Evolutionary conservation across 2,797 vertebrate genomes (phyloP).

Genomic region (Poeciliopsis infans): DNA sequence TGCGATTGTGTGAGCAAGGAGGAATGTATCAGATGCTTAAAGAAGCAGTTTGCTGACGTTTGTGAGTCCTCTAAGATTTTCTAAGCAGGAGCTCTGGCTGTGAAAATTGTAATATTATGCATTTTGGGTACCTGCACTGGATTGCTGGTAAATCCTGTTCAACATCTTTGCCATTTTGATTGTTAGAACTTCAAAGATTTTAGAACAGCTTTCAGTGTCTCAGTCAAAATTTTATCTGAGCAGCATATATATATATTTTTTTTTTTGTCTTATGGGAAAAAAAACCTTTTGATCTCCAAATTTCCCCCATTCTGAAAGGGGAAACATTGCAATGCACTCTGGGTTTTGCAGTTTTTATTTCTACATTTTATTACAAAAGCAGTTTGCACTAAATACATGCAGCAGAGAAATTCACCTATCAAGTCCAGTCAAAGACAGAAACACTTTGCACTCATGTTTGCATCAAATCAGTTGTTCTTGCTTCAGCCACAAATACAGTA

Average conservation of each 20-base stretch:
- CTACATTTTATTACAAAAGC: neutral
- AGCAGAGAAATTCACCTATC: neutral
- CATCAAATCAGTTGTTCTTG: neutral
- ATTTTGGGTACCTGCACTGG: neutral
- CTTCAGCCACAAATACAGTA: neutral
- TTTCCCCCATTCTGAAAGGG: neutral
- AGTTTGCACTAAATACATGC: neutral
- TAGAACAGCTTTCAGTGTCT: neutral
- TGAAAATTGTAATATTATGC: constrained; percentile 1
- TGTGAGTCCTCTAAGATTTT: constrained; percentile 3
- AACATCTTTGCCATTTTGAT: neutral
- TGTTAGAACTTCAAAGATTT: neutral
- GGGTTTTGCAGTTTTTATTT: neutral
- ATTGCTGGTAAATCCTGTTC: neutral
- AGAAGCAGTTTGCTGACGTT: neutral
- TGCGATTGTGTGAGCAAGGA: neutral
- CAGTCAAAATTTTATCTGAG: neutral
- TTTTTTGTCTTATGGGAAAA: too few species aligned
- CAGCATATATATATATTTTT: neutral
- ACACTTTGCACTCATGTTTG: neutral
- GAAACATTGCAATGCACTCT: neutral
- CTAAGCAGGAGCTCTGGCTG: neutral
- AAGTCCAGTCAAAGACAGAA: neutral
- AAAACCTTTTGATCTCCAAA: neutral
- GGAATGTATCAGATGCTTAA: neutral